phyloP scores from a whole-genome alignment of 2,797 vertebrate species.

The Chiloscyllium punctatum region DNA sequence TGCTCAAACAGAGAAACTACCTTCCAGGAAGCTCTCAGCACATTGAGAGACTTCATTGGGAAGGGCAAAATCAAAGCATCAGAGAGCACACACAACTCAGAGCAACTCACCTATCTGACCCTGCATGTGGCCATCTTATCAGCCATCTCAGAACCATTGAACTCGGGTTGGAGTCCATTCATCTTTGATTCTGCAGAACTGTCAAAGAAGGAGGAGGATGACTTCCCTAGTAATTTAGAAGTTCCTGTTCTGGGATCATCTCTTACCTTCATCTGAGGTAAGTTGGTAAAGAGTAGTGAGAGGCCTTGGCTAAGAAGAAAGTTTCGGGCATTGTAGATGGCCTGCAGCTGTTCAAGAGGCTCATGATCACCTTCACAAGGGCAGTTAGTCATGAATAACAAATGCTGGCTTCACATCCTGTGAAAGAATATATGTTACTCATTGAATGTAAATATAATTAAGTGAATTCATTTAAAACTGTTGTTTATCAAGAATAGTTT shows the following conservation, averaged over 20 bases:
- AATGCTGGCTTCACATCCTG: neutral
- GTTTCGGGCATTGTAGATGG: neutral
- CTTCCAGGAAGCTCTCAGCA: neutral
- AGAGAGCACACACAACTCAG: neutral
- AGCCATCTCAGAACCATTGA: neutral
- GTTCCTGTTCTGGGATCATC: neutral
- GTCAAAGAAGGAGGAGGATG: neutral
- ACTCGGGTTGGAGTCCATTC: neutral
- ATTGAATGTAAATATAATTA: neutral
- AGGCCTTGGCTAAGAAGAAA: neutral
- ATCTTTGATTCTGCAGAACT: neutral
- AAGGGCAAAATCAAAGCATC: neutral
- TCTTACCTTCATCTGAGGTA: neutral
- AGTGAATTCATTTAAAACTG: neutral
- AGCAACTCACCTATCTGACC: neutral
- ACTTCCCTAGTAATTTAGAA: too few species aligned
- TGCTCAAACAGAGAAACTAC: neutral
- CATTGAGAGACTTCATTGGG: neutral
- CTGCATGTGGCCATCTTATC: neutral
- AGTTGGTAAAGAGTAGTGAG: neutral
- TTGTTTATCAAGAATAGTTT: neutral
- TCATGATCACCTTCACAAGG: neutral
- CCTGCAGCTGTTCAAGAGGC: neutral
- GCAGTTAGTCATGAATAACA: neutral
- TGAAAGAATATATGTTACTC: neutral